A percentile compares a stretch with the other conserved stretches of the same genome.
These are phyloP conservation scores for Macrosiphum euphorbiae DNA, from an alignment of 2,888 invertebrate species.

Conservation along the genomic window DNA sequence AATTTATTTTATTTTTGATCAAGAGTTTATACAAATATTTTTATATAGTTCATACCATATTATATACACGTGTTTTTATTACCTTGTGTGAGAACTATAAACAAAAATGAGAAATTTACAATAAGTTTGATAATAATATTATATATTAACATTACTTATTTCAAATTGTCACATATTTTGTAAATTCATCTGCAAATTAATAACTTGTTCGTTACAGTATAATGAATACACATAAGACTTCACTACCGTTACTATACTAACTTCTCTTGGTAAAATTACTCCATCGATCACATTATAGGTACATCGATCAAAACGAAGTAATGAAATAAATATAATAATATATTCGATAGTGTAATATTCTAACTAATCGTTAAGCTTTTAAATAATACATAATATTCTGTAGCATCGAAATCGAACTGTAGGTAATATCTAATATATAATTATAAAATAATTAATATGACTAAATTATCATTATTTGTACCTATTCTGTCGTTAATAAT, in stretches of 20 bases:
- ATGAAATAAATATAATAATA: background rate
- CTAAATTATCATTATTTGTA: background rate
- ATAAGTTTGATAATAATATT: background rate
- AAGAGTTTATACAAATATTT: background rate
- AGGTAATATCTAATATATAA: background rate
- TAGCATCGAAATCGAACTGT: background rate
- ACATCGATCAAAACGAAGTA: background rate
- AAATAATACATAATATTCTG: background rate
- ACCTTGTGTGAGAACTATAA: background rate
- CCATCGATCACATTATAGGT: background rate
- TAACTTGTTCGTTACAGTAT: background rate
- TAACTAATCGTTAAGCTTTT: background rate
- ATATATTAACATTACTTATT: background rate
- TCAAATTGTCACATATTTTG: background rate
- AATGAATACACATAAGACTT: background rate
- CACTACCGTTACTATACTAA: background rate
- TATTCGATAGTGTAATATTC: background rate
- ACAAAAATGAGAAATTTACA: background rate
- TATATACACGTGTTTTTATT: background rate
- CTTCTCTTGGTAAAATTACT: background rate
- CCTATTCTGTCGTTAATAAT: background rate
- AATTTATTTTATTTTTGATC: background rate
- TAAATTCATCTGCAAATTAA: background rate
- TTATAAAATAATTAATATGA: background rate
- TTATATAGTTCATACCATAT: background rate